phyloP scores from a whole-genome alignment of 2,797 vertebrate genomes.

The Scolopax bukidnonensis region DNA sequence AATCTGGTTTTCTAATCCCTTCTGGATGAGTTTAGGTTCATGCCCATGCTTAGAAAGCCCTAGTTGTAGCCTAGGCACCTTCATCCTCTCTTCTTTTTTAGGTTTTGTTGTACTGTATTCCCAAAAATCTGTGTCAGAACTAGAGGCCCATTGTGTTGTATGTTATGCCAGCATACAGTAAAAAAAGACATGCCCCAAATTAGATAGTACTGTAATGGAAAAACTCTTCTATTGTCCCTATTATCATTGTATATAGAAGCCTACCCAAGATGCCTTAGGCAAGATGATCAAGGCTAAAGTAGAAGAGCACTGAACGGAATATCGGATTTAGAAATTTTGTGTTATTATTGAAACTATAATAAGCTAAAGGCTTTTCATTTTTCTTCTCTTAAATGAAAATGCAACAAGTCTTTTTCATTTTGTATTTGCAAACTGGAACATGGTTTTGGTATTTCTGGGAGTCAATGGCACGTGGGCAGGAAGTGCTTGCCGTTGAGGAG shows the following conservation, averaged over 20 bases:
- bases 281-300: not conserved
- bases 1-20: constrained; percentile 29
- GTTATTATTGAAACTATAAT: not conserved
- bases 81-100: not conserved
- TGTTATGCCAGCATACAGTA: not conserved
- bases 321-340: not conserved
- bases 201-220: not conserved
- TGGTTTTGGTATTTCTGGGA: not conserved
- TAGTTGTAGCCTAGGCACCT: not conserved
- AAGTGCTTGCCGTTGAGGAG: not conserved
- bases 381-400: not conserved
- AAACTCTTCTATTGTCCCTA: not conserved
- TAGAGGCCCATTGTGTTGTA: not conserved
- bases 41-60: not conserved
- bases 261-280: not conserved
- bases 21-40: not conserved
- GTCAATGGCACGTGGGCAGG: not conserved
- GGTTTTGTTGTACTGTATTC: not conserved
- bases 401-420: not conserved
- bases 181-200: not conserved
- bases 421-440: not conserved
- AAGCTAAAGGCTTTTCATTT: not conserved
- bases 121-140: not conserved
- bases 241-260: not conserved
- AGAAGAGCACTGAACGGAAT: not conserved